Evolutionary conservation across 2,113 vertebrate genomes (phyloP).

Genomic region (Piaya cayana): DNA sequence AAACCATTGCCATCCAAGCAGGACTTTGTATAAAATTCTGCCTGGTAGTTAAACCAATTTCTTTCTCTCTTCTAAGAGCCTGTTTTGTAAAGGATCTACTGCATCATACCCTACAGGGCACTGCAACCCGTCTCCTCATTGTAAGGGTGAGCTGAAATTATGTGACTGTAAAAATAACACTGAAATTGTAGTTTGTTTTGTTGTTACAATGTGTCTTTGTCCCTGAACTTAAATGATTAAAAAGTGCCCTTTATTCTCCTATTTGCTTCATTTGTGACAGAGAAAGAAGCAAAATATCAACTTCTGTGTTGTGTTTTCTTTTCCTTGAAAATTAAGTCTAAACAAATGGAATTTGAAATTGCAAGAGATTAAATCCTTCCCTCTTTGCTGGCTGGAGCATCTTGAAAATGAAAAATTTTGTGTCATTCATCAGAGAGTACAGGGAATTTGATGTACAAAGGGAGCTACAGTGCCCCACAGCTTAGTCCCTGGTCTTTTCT

Average conservation of each 20-base stretch:
- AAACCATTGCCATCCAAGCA: not conserved
- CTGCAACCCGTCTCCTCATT: not conserved
- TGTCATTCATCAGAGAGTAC: not conserved
- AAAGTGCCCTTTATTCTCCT: not conserved
- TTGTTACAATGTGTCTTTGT: not conserved
- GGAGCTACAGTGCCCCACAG: not conserved
- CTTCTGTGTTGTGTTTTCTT: not conserved
- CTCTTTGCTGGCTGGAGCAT: not conserved
- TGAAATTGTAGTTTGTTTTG: not conserved
- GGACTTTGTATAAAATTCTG: not conserved
- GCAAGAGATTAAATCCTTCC: not conserved
- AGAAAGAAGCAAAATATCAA: not conserved
- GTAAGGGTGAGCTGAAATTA: rapidly evolving
- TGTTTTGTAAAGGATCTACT: not conserved
- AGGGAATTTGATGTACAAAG: not conserved
- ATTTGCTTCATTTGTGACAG: not conserved
- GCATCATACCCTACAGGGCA: not conserved
- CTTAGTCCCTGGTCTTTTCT: not conserved
- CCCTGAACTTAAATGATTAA: not conserved
- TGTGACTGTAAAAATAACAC: not conserved
- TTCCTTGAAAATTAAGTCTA: not conserved
- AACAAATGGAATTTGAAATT: not conserved
- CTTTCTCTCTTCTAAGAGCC: not conserved
- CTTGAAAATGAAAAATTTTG: not conserved
- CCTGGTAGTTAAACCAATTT: not conserved